phyloP scores from a whole-genome alignment of 2,113 vertebrate genomes.

The Bubo bubo region DNA sequence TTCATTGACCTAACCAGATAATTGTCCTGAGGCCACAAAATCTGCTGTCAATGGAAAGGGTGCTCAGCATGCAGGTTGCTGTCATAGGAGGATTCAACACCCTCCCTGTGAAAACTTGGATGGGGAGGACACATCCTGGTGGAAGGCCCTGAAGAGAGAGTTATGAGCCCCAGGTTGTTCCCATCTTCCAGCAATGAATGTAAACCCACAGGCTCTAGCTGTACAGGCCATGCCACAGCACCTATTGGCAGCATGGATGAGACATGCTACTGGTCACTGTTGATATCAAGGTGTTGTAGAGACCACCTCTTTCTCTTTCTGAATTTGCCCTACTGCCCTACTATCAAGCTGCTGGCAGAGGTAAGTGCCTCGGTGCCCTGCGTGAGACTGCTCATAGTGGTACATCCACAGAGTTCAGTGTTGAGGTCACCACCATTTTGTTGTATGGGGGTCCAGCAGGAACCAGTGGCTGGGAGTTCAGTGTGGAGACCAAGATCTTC shows the following conservation, averaged over 20 bases:
- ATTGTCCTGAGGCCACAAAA: neutral
- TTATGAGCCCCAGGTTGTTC: neutral
- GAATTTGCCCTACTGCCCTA: neutral
- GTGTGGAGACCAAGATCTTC: neutral
- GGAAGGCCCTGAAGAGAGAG: neutral
- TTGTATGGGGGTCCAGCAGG: neutral
- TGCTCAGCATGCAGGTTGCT: neutral
- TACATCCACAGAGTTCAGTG: neutral
- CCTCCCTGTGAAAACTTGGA: neutral
- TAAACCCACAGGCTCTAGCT: neutral
- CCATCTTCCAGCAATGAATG: neutral
- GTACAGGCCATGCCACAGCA: neutral
- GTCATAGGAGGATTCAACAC: neutral
- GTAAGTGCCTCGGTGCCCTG: neutral
- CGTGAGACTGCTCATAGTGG: rapidly evolving
- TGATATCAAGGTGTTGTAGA: neutral
- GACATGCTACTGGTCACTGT: neutral
- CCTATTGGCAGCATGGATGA: neutral
- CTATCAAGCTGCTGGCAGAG: neutral
- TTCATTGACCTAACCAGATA: neutral
- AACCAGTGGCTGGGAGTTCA: neutral
- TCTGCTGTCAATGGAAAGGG: neutral
- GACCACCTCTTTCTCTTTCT: neutral
- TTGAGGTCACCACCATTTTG: neutral
- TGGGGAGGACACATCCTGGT: neutral